Evolutionary conservation across 2,888 invertebrate species (phyloP), one percentile per base, ranked within the genome.

Genomic region (Gonocerus acuteangulatus): DNA sequence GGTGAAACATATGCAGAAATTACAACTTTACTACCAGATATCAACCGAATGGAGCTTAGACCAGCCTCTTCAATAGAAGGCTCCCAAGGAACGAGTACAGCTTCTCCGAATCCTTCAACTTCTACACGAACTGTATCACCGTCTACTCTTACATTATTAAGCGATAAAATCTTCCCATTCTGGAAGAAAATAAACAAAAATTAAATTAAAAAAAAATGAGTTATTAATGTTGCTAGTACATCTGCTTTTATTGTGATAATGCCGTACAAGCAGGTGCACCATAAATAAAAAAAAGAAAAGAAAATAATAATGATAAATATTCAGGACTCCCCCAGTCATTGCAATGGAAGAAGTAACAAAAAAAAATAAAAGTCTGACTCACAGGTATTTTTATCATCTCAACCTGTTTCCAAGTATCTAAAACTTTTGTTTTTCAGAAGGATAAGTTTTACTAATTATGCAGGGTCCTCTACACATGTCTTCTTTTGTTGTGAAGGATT

Each of bases 1-100:
- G 62, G 61, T n/a, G 61, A 57, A 13, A 51, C 47, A 42, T 51
- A 65, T 0, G 65, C 47, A 7, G 59, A 45, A 9, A 65, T 48
- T n/a, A 58, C 19, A 13, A 61, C 65, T 45, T 44, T 39, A 19
- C 18, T 16, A 2, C 60, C 57, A n/a, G 62, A 57, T 2, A 42
- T 21, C 11, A 65, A 32, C 23, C 51, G 27, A 15, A 62, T 36
- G 19, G 27, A 45, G 1, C 18, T 32, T 21, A 65, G 51, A 34
- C 58, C 62, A 36, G 56, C 61, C 6, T 65, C 62, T 54, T 65
- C 65, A 2, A 63, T 15, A 4, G 48, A 11, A 21, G 65, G 65
- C 6, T 44, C 47, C 62, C 62, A 65, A 1, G 58, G 21, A 15
- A n/a, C 19, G 13, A 64, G 42, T 0, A 27, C 57, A n/a, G 52